These are phyloP conservation scores for Pteria penguin DNA, from an alignment of 2,888 invertebrate genomes.

Conservation along the genomic window DNA sequence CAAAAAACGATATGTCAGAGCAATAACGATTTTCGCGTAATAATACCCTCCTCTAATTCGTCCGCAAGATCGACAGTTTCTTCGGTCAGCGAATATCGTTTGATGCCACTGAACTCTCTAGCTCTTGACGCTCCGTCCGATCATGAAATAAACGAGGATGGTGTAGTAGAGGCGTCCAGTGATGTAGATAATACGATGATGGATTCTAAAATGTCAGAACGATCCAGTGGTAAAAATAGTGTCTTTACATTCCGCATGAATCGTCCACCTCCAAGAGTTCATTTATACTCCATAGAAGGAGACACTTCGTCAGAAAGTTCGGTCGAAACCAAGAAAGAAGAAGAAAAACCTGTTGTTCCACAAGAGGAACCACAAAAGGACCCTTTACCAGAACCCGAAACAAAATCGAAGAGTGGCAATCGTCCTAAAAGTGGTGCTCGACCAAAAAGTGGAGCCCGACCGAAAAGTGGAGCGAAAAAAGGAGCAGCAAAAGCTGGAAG, in stretches of 20 bases:
- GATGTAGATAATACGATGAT: constrained; percentile 8
- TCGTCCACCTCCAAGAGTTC: constrained; percentile 20
- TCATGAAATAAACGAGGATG: constrained; percentile 29
- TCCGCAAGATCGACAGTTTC: constrained; percentile 27
- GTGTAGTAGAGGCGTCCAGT: constrained; percentile 29
- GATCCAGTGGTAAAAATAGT: constrained; percentile 12
- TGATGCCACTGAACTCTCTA: constrained; percentile 33
- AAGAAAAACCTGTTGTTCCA: constrained; percentile 2
- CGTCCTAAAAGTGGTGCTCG: constrained; percentile 23
- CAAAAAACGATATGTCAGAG: constrained; percentile 57
- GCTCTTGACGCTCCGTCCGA: constrained; percentile 23
- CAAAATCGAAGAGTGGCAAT: constrained; percentile 22
- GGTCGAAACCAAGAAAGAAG: constrained; percentile 18
- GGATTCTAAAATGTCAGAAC: not conserved
- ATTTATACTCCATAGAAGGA: constrained; percentile 41
- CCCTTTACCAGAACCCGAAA: constrained; percentile 13
- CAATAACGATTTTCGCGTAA: constrained; percentile 56
- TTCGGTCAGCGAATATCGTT: constrained; percentile 28
- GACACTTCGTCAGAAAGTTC: constrained; percentile 32
- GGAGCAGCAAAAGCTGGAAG: not conserved
- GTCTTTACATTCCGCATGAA: constrained; percentile 13
- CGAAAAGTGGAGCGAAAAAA: constrained; percentile 9
- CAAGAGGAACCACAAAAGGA: constrained; percentile 37
- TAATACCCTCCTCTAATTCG: constrained; percentile 21
- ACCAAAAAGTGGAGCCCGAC: constrained; percentile 29